Evolutionary conservation across 2,888 invertebrate species (phyloP), one percentile per base, ranked within the genome.

Genomic region (Ophion obscuratus): DNA sequence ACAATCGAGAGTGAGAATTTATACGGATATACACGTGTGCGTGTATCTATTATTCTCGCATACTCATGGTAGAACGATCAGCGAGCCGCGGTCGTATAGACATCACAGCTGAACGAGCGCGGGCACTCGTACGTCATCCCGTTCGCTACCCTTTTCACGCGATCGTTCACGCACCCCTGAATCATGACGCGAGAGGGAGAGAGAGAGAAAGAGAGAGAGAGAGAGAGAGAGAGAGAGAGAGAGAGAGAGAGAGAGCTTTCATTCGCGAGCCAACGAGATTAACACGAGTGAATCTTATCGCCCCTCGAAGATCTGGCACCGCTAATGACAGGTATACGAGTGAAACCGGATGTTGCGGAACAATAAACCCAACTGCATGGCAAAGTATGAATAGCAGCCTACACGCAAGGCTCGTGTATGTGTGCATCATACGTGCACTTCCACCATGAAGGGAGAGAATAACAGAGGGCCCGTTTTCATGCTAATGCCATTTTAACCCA

Each of bases 321-420:
- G 84, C 86, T 88, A 88, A 88, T 88, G 88, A 88, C 87, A 88
- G 88, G 88, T 87, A 86, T 85, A 61, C 75, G 47, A 82, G 79
- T 87, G 81, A 84, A 88, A 88, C 89, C 90, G 90, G 90, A 90
- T 89, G 89, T 89, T 87, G 87, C 84, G 87, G 87, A 84, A 88
- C 88, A 85, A 87, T 88, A 87, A 75, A 85, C 74, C 70, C 85
- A 71, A 68, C 61, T 20, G 70, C 74, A 59, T 27, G 68, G 75
- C n/a, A 61, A 24, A 64, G 47, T 61, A 75, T 66, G 31, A 53
- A 53, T 17, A 53, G 53, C 14, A 17, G 53, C 62, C 53, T 24
- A 44, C n/a, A 40, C 40, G 61, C 61, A 24, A 62, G 24, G 31
- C 31, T 31, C 53, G n/a, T 40, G 57, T 57, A 10, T 17, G 27